Conservation (phyloP, 2,797 vertebrate species). For the Chaetodon trifasciatus region DNA sequence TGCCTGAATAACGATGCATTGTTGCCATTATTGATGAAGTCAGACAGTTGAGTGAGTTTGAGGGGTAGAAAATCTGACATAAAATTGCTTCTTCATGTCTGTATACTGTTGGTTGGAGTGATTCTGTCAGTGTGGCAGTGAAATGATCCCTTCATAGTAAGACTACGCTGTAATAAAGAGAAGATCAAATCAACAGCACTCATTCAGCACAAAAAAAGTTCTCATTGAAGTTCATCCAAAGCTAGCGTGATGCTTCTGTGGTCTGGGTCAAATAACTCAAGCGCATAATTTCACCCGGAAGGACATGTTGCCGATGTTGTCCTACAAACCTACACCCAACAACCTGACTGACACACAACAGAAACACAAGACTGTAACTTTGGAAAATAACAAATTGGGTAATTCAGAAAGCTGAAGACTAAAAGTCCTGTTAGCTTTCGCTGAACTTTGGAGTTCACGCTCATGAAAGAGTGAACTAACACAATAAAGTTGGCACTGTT, state of each 20-base stretch:
- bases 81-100: too few species aligned
- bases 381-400: too few species aligned
- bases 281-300: not conserved
- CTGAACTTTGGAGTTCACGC: too few species aligned
- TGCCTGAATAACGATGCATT: not conserved
- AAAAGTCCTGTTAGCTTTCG: too few species aligned
- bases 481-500: too few species aligned
- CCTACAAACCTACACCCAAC: not conserved
- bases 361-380: too few species aligned
- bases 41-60: not conserved
- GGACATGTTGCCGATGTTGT: not conserved
- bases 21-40: not conserved
- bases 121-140: not conserved
- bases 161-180: not conserved
- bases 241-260: too few species aligned
- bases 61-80: too few species aligned
- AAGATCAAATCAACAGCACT: not conserved
- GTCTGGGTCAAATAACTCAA: not conserved
- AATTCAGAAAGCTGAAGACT: too few species aligned
- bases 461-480: too few species aligned
- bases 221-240: not conserved
- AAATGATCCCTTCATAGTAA: not conserved
- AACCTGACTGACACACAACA: too few species aligned
- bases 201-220: not conserved
- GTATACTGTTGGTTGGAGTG: not conserved